Base-by-base conservation (phyloP, 2,888 invertebrate species). In the Spodoptera exigua region DNA sequence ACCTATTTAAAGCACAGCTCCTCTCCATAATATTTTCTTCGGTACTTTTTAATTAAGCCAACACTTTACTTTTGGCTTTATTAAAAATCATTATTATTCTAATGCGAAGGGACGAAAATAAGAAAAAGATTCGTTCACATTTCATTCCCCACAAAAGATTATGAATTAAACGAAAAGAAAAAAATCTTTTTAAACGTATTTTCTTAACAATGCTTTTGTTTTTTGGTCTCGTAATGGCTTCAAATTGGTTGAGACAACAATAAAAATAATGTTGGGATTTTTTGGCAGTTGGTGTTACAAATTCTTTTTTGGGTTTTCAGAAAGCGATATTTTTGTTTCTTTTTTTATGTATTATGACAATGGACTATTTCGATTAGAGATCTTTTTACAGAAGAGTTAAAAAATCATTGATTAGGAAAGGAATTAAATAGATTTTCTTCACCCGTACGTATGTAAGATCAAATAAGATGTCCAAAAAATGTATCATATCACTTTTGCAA, bases 61-160 rank as follows among this genome's bases (percentile, higher is more conserved):
- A 52, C 74, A 65, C 58, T 74, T 77, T 65, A 52, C 47, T 76
- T n/a, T 27, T 13, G 39, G 55, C 53, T 65, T 70, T 77, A 77
- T 77, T 65, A 70, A 74, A 74, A 74, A 78, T 74, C 71, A 74
- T 74, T 74, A 74, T 74, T 77, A 77, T 77, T 74, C 62, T 66
- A 74, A 66, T 74, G 56, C 44, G 66, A 18, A 57, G 60, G 58
- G 51, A 57, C 71, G 43, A 66, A 65, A 63, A 27, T 27, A 27
- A 27, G 57, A 75, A 78, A 74, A 66, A 78, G 71, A 63, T 74
- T 66, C 62, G 27, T 67, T 63, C 41, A 39, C 56, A 44, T 69
- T 64, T 57, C 56, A 34, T 61, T 32, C 27, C 16, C 17, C 37
- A 63, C 75, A 74, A 77, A 66, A 74, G 76, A 78, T 70, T 74